Conservation (phyloP, 2,797 vertebrate genomes). For the Stomatorhinus walkeri region DNA sequence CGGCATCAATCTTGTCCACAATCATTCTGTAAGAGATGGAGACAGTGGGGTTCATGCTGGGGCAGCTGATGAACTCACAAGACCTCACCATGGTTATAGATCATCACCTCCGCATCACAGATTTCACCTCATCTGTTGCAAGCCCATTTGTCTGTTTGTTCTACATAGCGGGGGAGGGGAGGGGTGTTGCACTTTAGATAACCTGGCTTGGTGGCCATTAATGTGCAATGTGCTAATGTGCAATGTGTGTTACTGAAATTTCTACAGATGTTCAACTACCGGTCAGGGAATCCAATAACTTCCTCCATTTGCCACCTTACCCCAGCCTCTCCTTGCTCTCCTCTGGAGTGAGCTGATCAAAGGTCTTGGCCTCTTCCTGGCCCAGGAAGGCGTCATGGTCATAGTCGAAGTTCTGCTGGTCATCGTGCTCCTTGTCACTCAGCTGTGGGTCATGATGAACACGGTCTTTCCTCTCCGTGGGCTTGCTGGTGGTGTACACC, state of each 20-base stretch:
- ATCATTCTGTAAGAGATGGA: conserved; percentile 58
- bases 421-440: conserved; percentile 79
- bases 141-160: conserved; percentile 60
- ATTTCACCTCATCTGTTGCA: conserved; percentile 83
- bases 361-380: conserved; percentile 89
- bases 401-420: conserved; percentile 85
- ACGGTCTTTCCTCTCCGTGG: conserved; percentile 89
- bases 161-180: not conserved
- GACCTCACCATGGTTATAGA: conserved; percentile 51
- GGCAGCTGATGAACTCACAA: conserved; percentile 62
- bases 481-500: conserved; percentile 76
- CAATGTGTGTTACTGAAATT: not conserved
- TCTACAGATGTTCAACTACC: not conserved
- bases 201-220: not conserved
- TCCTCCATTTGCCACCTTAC: conserved; percentile 45
- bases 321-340: conserved; percentile 94
- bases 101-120: conserved; percentile 86
- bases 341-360: conserved; percentile 91
- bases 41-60: conserved; percentile 45
- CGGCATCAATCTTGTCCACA: conserved; percentile 70
- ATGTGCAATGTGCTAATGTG: not conserved
- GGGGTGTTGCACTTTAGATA: not conserved
- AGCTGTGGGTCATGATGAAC: conserved; percentile 82
- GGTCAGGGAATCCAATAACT: not conserved
- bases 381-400: conserved; percentile 96